Conservation (phyloP, 2,113 vertebrate species). For the Steatornis caripensis region DNA sequence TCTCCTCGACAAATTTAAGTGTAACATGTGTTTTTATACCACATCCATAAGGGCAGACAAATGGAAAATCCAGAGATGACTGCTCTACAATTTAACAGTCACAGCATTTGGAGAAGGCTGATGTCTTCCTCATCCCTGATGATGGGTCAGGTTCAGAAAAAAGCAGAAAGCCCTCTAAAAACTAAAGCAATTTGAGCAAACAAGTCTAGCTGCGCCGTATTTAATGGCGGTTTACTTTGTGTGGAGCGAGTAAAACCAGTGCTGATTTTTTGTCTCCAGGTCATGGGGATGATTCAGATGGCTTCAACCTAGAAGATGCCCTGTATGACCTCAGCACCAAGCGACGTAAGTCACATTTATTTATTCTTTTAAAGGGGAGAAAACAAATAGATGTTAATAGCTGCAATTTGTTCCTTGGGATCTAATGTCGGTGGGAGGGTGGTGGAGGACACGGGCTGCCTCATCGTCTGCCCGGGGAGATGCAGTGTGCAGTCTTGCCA, state of each 20-base stretch:
- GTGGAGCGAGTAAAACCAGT: neutral
- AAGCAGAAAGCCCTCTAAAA: neutral
- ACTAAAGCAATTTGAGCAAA: neutral
- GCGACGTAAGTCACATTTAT: slow-evolving; percentile 65
- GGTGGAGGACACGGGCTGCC: neutral
- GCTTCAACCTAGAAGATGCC: slow-evolving; percentile 51
- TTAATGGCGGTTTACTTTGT: neutral
- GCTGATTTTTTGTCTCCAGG: slow-evolving; percentile 53
- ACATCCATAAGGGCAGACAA: slow-evolving; percentile 20
- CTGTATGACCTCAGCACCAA: slow-evolving; percentile 16
- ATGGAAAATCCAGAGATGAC: slow-evolving; percentile 21
- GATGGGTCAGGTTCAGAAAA: slow-evolving; percentile 11
- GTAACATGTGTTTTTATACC: neutral
- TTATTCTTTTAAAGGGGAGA: neutral
- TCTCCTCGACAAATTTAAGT: slow-evolving; percentile 32
- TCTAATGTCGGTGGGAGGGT: neutral
- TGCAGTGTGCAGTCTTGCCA: neutral
- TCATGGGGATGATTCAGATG: slow-evolving; percentile 29
- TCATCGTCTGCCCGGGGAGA: neutral
- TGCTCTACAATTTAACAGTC: slow-evolving; percentile 31
- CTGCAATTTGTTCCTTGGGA: neutral
- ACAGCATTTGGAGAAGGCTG: neutral
- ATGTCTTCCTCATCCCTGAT: neutral
- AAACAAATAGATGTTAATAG: neutral
- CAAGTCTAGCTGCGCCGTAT: neutral